phyloP scores from a whole-genome alignment of 2,888 invertebrate genomes.

The Philaethria dido region DNA sequence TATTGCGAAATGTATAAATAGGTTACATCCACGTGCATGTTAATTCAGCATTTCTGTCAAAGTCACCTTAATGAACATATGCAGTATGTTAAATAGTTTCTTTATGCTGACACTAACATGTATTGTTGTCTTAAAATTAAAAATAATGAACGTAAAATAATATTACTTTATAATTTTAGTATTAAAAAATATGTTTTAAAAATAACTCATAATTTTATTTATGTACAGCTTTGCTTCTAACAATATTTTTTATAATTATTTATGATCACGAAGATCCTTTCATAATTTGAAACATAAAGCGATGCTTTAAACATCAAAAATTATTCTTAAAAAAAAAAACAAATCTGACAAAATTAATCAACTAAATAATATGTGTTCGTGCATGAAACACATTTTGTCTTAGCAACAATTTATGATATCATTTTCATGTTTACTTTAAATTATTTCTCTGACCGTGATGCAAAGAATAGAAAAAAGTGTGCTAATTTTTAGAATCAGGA shows the following conservation, averaged over 20 bases:
- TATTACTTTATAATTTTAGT: not conserved
- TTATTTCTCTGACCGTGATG: slow-evolving; percentile 47
- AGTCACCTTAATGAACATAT: not conserved
- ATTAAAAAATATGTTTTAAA: not conserved
- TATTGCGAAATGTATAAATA: not conserved
- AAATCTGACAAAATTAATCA: not conserved
- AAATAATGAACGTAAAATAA: not conserved
- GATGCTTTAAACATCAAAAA: not conserved
- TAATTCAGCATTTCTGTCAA: slow-evolving; percentile 2
- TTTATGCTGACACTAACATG: not conserved
- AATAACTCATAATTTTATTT: no score
- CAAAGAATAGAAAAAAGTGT: slow-evolving; percentile 71
- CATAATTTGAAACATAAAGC: no score
- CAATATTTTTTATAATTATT: no score
- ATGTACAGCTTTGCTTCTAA: no score
- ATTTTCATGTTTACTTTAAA: slow-evolving; percentile 36
- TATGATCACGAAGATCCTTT: no score
- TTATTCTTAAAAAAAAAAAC: not conserved
- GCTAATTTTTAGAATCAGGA: slow-evolving; percentile 76
- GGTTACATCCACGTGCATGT: not conserved
- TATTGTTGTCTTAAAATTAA: not conserved
- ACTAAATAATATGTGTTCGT: slow-evolving; percentile 4
- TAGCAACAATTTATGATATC: slow-evolving; percentile 12
- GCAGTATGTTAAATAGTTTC: not conserved
- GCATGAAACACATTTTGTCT: slow-evolving; percentile 2